Conservation (phyloP, 2,888 invertebrate genomes). For the Drosophila barbarae region DNA sequence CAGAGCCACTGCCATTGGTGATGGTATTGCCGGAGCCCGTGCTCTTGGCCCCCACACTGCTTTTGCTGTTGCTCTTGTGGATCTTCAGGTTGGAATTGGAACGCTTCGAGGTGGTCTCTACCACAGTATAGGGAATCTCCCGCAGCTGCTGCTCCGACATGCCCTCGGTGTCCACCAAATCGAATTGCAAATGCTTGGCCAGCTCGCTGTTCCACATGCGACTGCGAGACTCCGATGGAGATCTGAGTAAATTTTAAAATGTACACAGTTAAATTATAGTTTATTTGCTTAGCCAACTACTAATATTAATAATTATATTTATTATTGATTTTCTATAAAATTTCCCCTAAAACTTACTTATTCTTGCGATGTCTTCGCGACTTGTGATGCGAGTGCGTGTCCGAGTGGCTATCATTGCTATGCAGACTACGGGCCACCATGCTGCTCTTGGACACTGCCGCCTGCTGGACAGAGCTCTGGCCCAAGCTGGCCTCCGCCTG, state of each 20-base stretch:
- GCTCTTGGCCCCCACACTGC: slow-evolving; percentile 76
- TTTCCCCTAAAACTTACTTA: slow-evolving; percentile 79
- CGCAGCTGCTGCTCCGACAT: slow-evolving; percentile 92
- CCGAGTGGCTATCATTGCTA: slow-evolving; percentile 82
- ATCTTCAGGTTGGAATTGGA: slow-evolving; percentile 79
- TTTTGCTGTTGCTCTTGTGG: slow-evolving; percentile 79
- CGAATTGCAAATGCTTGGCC: slow-evolving; percentile 92
- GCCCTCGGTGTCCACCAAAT: slow-evolving; percentile 91
- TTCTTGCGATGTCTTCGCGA: slow-evolving; percentile 82
- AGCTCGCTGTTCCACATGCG: slow-evolving; percentile 88
- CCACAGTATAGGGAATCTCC: slow-evolving; percentile 93
- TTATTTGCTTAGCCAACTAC: background rate
- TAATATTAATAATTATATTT: background rate
- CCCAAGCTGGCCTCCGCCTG: slow-evolving; percentile 82
- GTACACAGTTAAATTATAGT: background rate
- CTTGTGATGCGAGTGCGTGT: slow-evolving; percentile 81
- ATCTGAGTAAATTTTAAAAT: slow-evolving; percentile 77
- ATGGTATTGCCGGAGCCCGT: slow-evolving; percentile 76
- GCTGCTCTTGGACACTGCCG: slow-evolving; percentile 84
- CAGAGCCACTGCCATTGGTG: slow-evolving; percentile 75
- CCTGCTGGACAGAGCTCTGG: slow-evolving; percentile 84
- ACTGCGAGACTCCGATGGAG: slow-evolving; percentile 85
- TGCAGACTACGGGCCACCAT: slow-evolving; percentile 79
- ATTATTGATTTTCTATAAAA: background rate
- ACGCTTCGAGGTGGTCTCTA: slow-evolving; percentile 83